Conservation (phyloP, 2,797 vertebrate genomes). For the Aselliscus stoliczkanus region DNA sequence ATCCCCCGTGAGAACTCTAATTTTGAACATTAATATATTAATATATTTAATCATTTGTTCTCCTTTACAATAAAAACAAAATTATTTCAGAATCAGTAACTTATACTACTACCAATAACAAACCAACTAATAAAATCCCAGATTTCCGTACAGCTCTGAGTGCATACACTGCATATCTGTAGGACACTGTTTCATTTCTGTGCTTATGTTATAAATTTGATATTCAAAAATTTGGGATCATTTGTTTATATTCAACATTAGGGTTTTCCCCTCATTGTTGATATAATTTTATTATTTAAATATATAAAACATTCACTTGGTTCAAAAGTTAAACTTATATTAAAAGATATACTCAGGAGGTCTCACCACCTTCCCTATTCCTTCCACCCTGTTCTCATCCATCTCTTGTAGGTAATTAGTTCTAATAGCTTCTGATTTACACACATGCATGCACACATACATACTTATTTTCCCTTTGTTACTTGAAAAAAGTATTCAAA, state of each 20-base stretch:
- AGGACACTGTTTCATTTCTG: neutral
- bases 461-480: neutral
- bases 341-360: neutral
- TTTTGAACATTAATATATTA: neutral
- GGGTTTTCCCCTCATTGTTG: neutral
- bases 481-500: neutral
- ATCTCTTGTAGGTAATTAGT: neutral
- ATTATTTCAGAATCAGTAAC: neutral
- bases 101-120: neutral
- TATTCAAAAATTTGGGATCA: neutral
- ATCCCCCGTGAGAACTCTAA: neutral
- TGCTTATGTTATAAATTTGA: neutral
- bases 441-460: too few relatives aligned
- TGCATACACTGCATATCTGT: neutral
- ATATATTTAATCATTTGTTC: neutral
- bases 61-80: neutral
- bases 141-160: neutral
- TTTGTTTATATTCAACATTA: neutral
- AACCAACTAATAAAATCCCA: neutral
- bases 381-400: neutral
- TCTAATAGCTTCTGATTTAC: neutral
- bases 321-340: neutral
- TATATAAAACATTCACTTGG: neutral
- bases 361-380: neutral
- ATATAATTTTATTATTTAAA: neutral